Conservation (phyloP, 2,113 vertebrate genomes). For the Xiphias gladius region DNA sequence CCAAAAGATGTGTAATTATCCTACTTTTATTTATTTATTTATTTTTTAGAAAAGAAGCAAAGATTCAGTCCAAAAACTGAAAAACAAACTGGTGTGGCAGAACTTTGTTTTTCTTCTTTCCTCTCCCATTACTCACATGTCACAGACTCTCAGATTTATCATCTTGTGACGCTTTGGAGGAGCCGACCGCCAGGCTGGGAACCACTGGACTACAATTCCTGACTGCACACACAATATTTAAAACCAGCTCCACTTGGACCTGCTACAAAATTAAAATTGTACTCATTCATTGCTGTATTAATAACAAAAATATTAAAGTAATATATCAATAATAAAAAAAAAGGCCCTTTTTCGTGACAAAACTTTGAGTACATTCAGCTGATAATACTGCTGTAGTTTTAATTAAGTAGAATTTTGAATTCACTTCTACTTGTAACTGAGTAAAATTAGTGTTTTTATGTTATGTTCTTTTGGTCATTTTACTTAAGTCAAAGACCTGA, state of each 20-base stretch:
- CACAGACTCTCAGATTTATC: not conserved
- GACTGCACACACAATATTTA: not conserved
- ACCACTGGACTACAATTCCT: too few species aligned
- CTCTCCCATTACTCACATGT: not conserved
- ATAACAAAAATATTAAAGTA: too few species aligned
- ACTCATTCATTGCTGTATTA: too few species aligned
- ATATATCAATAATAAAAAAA: too few species aligned
- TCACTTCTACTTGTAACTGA: not conserved
- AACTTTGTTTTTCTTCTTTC: not conserved
- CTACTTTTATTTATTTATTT: not conserved
- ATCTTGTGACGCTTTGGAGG: not conserved
- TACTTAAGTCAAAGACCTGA: not conserved
- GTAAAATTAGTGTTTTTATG: not conserved
- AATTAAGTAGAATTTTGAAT: not conserved
- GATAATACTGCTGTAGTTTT: not conserved
- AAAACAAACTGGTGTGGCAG: not conserved
- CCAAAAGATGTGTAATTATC: not conserved
- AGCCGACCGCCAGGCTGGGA: not conserved
- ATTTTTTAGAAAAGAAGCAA: too few species aligned
- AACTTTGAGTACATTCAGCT: not conserved
- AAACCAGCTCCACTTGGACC: not conserved
- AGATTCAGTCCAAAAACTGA: not conserved
- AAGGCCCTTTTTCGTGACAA: too few species aligned
- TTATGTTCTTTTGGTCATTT: not conserved
- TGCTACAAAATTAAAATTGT: too few species aligned